A percentile compares a stretch with the other conserved stretches of the same genome.
phyloP scores from a whole-genome alignment of 2,797 vertebrate genomes.

The Percopsis omiscomaycus region DNA sequence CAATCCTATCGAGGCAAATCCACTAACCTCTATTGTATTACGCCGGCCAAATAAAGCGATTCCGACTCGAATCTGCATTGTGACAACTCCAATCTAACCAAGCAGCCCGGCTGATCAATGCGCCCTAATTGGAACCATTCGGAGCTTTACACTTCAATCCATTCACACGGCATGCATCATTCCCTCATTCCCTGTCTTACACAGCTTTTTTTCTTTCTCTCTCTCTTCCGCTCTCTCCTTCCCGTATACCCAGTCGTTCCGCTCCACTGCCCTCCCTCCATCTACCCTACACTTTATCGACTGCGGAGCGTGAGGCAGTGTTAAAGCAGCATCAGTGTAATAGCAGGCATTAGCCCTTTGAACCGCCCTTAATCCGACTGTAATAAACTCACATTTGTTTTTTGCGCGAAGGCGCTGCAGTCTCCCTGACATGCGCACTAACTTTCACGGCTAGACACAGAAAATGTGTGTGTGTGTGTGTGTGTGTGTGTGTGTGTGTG shows the following conservation, averaged over 20 bases:
- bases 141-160: conserved; percentile 56
- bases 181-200: conserved; percentile 47
- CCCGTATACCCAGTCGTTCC: not conserved
- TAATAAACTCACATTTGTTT: conserved; percentile 74
- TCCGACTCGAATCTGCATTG: conserved; percentile 39
- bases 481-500: conserved; percentile 15
- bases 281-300: conserved; percentile 74
- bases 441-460: conserved; percentile 25
- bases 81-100: conserved; percentile 53
- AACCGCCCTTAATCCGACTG: conserved; percentile 72
- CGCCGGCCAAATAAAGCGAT: conserved; percentile 26
- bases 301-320: conserved; percentile 66
- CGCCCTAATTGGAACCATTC: conserved; percentile 60
- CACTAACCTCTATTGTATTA: not conserved
- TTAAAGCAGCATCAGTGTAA: conserved; percentile 74
- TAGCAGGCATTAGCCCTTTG: conserved; percentile 75
- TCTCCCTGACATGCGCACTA: not conserved
- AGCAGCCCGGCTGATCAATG: conserved; percentile 64
- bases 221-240: not conserved
- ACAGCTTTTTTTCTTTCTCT: conserved; percentile 1
- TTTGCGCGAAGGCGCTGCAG: conserved; percentile 41
- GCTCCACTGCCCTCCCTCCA: conserved; percentile 32
- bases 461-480: not conserved
- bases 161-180: conserved; percentile 35
- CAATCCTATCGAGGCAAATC: not conserved